phyloP scores from a whole-genome alignment of 1,140 invertebrate genomes.

The Macrobrachium rosenbergii region DNA sequence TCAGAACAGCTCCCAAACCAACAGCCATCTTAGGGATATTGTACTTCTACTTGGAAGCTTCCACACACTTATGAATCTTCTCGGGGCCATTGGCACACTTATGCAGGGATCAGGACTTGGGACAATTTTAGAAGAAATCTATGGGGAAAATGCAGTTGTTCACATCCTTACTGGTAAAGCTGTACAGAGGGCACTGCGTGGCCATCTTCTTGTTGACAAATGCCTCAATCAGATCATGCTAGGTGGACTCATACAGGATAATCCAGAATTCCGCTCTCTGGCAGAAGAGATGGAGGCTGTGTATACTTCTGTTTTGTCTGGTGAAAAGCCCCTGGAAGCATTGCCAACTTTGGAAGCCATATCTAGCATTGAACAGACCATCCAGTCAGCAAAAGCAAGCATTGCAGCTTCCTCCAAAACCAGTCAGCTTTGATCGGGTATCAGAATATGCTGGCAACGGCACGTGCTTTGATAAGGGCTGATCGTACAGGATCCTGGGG shows the following conservation, averaged over 20 bases:
- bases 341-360: neutral
- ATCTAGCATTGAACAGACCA: neutral
- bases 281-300: neutral
- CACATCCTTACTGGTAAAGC: neutral
- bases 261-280: neutral
- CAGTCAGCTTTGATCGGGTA: neutral
- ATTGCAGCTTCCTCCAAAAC: conserved; percentile 6
- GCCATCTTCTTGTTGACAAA: conserved; percentile 19
- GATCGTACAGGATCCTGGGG: conserved; percentile 21
- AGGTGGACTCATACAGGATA: neutral
- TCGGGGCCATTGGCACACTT: too few relatives aligned
- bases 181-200: conserved; percentile 11
- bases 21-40: too few relatives aligned
- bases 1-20: too few relatives aligned
- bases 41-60: too few relatives aligned
- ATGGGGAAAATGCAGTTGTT: neutral
- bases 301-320: conserved; percentile 8
- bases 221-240: conserved; percentile 14
- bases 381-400: neutral
- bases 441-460: neutral
- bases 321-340: neutral
- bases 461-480: neutral
- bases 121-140: conserved; percentile 6
- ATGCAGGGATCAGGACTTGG: too few relatives aligned
- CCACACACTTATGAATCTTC: too few relatives aligned